Conservation (phyloP, 2,113 vertebrate species). For the Perca schrenkii region DNA sequence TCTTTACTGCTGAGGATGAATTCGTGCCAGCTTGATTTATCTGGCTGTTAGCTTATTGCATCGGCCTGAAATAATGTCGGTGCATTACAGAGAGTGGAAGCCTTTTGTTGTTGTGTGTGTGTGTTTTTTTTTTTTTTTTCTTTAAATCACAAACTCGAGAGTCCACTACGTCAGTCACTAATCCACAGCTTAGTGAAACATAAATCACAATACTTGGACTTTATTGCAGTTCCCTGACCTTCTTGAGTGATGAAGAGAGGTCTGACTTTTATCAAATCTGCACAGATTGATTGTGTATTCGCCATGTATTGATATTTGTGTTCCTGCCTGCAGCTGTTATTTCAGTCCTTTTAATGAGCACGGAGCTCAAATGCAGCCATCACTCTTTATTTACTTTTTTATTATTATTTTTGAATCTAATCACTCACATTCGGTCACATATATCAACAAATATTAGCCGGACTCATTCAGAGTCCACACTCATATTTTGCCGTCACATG, state of each 20-base stretch:
- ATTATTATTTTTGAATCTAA: not conserved
- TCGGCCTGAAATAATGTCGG: constrained; percentile 21
- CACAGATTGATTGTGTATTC: not conserved
- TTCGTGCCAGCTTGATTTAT: constrained; percentile 53
- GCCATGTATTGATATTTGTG: constrained; percentile 24
- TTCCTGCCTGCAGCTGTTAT: not conserved
- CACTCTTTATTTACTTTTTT: not conserved
- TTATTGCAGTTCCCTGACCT: constrained; percentile 5
- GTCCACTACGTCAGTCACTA: not conserved
- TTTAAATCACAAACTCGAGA: constrained; percentile 4
- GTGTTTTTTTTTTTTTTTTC: not conserved
- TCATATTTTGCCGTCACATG: too few species aligned
- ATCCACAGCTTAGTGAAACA: constrained; percentile 26
- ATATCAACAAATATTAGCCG: not conserved
- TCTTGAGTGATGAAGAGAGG: constrained; percentile 4
- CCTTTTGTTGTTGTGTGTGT: not conserved
- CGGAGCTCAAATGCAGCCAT: not conserved
- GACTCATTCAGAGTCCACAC: not conserved
- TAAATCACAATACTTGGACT: constrained; percentile 33
- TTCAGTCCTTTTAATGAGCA: not conserved
- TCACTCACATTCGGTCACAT: not conserved
- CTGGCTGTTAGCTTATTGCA: constrained; percentile 61
- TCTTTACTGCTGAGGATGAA: constrained; percentile 30
- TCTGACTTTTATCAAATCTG: constrained; percentile 34
- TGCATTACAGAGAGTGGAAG: constrained; percentile 43